These are phyloP conservation scores for Hippocampus kuda DNA, from an alignment of 2,797 vertebrate genomes.

Conservation along the genomic window DNA sequence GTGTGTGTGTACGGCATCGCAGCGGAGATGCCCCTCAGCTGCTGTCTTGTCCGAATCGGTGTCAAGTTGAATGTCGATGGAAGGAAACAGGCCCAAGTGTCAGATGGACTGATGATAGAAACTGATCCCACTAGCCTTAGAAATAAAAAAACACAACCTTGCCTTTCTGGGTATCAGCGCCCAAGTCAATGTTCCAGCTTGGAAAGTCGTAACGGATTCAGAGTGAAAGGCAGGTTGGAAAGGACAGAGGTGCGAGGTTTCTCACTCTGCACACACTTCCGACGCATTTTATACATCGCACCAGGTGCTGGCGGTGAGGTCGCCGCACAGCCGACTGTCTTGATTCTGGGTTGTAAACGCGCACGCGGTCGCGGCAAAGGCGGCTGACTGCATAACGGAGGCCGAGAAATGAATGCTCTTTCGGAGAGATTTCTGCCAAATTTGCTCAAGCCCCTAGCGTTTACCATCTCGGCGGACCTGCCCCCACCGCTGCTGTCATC, in stretches of 20 bases:
- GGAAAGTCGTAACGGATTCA: neutral
- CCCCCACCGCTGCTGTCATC: slow-evolving; percentile 31
- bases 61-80: slow-evolving; percentile 58
- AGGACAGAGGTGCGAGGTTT: neutral
- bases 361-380: neutral
- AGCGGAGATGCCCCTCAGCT: slow-evolving; percentile 24
- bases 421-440: slow-evolving; percentile 22
- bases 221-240: neutral
- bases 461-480: slow-evolving; percentile 36
- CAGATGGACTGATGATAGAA: slow-evolving; percentile 60
- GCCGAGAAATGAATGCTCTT: neutral
- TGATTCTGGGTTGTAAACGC: neutral
- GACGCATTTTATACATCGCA: neutral
- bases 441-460: slow-evolving; percentile 40
- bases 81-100: slow-evolving; percentile 37
- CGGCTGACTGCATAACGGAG: neutral
- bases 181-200: neutral
- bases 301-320: neutral
- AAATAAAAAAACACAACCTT: slow-evolving; percentile 30
- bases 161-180: slow-evolving; percentile 5
- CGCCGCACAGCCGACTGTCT: neutral
- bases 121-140: slow-evolving; percentile 46
- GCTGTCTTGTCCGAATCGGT: slow-evolving; percentile 28
- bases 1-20: slow-evolving; percentile 41
- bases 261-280: neutral